Evolutionary conservation across 53 echinoderm and acorn worm species (phyloP).

Genomic region (Hippasteria phrygiana): DNA sequence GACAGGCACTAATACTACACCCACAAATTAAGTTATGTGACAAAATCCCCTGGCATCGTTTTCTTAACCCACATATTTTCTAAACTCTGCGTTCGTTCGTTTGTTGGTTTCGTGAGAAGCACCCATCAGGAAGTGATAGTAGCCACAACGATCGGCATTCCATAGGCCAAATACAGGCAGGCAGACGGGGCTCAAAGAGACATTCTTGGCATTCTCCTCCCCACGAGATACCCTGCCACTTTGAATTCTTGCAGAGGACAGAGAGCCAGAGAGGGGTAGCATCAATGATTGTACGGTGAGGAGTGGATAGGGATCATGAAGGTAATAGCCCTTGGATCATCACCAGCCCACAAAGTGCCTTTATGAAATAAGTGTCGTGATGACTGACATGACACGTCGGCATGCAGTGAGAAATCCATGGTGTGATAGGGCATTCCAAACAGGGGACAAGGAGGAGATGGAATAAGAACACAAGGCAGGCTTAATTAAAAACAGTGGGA

Average conservation of each 20-base stretch:
- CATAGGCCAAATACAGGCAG: conserved; percentile 66
- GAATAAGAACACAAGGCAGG: too few relatives aligned
- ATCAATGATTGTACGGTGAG: neutral
- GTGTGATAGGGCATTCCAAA: neutral
- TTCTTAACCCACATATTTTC: conserved; percentile 24
- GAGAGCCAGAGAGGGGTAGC: neutral
- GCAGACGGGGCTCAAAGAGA: conserved; percentile 32
- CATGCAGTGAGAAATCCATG: conserved; percentile 13
- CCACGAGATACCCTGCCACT: conserved; percentile 47
- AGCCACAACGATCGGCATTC: conserved; percentile 25
- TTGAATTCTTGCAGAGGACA: conserved; percentile 46
- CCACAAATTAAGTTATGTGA: neutral
- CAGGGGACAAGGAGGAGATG: neutral
- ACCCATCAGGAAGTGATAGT: conserved; percentile 3
- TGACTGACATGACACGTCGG: conserved; percentile 31
- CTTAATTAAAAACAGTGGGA: neutral
- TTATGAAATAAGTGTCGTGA: conserved; percentile 43
- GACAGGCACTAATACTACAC: neutral
- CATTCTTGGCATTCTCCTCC: conserved; percentile 49
- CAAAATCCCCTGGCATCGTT: conserved; percentile 22
- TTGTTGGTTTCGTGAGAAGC: neutral
- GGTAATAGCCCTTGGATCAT: neutral
- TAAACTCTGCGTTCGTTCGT: neutral
- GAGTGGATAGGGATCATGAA: neutral
- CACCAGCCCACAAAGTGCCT: conserved; percentile 23